Evolutionary conservation across 2,888 invertebrate species (phyloP), one percentile per base, ranked within the genome.

Genomic region (Chrysolina haemoptera): DNA sequence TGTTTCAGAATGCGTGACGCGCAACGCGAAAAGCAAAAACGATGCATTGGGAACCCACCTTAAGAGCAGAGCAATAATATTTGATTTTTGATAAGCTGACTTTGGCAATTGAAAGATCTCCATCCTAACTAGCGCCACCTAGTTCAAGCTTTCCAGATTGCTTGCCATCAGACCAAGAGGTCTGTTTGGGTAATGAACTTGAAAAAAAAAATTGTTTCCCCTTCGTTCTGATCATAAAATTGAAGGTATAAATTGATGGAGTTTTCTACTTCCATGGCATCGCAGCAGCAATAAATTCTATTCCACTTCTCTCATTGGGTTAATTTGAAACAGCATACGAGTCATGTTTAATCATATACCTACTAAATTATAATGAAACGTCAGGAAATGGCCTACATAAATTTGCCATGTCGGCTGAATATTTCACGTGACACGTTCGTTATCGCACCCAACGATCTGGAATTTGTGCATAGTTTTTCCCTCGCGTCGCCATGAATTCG

Each of bases 401-500:
- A 67, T 67, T 67, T 53, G 67, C 50, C 20, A 35, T 67, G 67
- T 67, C 67, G 48, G 50, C 53, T 53, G 67, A 67, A 67, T 50
- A 41, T 67, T 67, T 70, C 73, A 70, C 70, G 76, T 76, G 68
- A 73, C 59, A 59, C 70, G 70, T 76, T 76, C 72, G 73, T 75
- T 76, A 80, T 80, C 80, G 76, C 41, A 68, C 70, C 69, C 70
- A 73, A 68, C 68, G 70, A 76, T 76, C 76, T 74, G 68, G 65
- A 73, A 70, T 68, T 73, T 70, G 63, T 59, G 41, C 71, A 74
- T 27, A 63, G 65, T 71, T 68, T 75, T 79, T 76, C 74, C 71
- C 78, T 68, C 27, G 68, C 68, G 43, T 71, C 78, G 75, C 80
- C 73, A 77, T 81, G 78, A 80, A 80, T 79, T 79, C 77, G 62